These are phyloP conservation scores for Palythoa grandis DNA, from an alignment of 92 coral and sea anemone species.

Conservation along the genomic window DNA sequence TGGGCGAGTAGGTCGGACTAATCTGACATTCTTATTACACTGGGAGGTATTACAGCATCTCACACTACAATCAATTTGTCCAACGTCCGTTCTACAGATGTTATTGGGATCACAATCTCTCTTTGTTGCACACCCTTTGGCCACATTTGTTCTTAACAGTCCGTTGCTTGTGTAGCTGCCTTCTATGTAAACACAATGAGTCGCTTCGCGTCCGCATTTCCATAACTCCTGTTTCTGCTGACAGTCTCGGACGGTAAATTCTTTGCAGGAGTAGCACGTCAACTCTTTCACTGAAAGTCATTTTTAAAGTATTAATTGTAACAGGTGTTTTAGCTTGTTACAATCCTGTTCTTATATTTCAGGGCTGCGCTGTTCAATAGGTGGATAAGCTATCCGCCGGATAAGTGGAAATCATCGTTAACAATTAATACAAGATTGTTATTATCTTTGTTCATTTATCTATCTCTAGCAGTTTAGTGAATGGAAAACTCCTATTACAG, in stretches of 20 bases:
- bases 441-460: too few species aligned
- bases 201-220: constrained; percentile 41
- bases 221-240: constrained; percentile 23
- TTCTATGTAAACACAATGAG: constrained; percentile 25
- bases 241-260: constrained; percentile 8
- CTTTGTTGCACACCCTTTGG: constrained; percentile 21
- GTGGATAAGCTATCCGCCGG: too few species aligned
- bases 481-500: too few species aligned
- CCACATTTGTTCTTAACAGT: constrained; percentile 15
- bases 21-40: neutral
- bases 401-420: too few species aligned
- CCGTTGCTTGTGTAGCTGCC: constrained; percentile 26
- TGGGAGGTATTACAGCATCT: constrained; percentile 13
- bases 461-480: too few species aligned
- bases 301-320: too few species aligned
- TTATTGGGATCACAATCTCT: constrained; percentile 26
- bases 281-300: constrained; percentile 24
- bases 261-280: constrained; percentile 26
- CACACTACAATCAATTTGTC: constrained; percentile 21
- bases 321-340: too few species aligned
- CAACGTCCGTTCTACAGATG: constrained; percentile 3
- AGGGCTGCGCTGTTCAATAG: too few species aligned
- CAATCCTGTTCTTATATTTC: too few species aligned
- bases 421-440: too few species aligned
- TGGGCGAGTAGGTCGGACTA: neutral